Evolutionary conservation across 2,888 invertebrate genomes (phyloP).

Genomic region (Conus canariensis): DNA sequence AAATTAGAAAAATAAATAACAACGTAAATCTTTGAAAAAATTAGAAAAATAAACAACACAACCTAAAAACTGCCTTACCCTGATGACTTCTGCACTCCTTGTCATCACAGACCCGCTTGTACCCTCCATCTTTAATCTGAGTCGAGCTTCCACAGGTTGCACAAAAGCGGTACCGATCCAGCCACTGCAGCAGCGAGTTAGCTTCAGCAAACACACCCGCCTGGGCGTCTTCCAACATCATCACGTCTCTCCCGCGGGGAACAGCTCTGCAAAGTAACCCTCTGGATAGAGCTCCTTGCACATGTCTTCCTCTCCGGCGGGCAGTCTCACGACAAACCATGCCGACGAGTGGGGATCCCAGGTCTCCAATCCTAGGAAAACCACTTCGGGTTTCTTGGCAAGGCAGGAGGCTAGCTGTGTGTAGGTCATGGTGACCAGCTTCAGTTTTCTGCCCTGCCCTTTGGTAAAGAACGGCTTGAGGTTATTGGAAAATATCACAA

Average conservation of each 20-base stretch:
- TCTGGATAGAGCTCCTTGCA: conserved; percentile 48
- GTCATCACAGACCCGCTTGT: conserved; percentile 73
- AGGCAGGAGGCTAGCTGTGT: conserved; percentile 60
- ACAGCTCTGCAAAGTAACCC: conserved; percentile 59
- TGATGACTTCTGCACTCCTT: conserved; percentile 71
- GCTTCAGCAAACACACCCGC: conserved; percentile 78
- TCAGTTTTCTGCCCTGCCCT: conserved; percentile 52
- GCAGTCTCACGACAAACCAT: conserved; percentile 73
- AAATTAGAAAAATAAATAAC: background rate
- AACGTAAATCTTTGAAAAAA: too few relatives aligned
- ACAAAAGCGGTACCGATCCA: conserved; percentile 78
- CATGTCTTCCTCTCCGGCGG: conserved; percentile 54
- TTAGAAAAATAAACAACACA: too few relatives aligned
- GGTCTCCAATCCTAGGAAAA: conserved; percentile 72
- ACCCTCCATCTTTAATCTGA: conserved; percentile 72
- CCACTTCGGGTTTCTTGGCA: conserved; percentile 59
- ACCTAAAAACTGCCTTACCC: conserved; percentile 57
- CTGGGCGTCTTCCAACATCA: conserved; percentile 69
- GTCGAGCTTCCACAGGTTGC: conserved; percentile 78
- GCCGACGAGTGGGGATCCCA: conserved; percentile 58
- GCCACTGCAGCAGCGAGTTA: conserved; percentile 78
- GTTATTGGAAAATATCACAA: conserved; percentile 70
- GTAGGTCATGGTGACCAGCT: conserved; percentile 57
- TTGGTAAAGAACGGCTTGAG: conserved; percentile 62
- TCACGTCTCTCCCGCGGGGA: conserved; percentile 54